Evolutionary conservation across 2,113 vertebrate species (phyloP).

Genomic region (Xiphophorus couchianus): DNA sequence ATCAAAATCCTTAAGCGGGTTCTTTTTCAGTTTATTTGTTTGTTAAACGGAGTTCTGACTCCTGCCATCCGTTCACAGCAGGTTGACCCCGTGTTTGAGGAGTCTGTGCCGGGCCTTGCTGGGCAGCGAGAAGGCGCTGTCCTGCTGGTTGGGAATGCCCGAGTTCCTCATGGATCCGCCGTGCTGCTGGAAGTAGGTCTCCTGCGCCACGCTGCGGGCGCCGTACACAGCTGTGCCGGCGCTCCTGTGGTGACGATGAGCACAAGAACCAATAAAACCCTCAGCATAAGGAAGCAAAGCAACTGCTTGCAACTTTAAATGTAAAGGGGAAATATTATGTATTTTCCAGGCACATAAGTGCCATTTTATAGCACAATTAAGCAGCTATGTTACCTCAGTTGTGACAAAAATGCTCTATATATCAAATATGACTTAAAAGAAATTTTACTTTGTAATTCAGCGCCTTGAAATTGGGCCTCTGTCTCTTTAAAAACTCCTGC

Average conservation of each 20-base stretch:
- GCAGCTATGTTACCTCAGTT: no score
- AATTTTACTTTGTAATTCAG: no score
- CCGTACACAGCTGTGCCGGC: constrained; percentile 85
- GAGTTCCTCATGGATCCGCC: constrained; percentile 81
- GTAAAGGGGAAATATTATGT: no score
- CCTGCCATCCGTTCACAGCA: constrained; percentile 78
- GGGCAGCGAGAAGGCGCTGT: constrained; percentile 86
- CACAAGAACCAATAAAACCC: background rate
- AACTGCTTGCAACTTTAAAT: background rate
- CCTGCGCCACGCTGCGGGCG: constrained; percentile 84
- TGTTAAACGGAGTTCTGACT: background rate
- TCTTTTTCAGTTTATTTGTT: background rate
- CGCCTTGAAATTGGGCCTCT: no score
- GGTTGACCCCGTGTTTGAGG: constrained; percentile 92
- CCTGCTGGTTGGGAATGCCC: constrained; percentile 88
- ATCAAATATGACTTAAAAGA: no score
- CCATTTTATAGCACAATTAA: no score
- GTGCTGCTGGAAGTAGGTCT: constrained; percentile 92
- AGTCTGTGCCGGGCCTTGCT: constrained; percentile 89
- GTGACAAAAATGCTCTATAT: no score
- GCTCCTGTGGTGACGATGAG: constrained; percentile 76
- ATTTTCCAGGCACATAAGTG: no score
- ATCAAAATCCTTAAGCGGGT: no score
- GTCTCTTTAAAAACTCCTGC: no score
- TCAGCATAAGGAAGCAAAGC: background rate